Percentiles rank a stretch among this genome's conserved stretches.
phyloP scores from a whole-genome alignment of 2,888 invertebrate genomes.

The Tenthredo distinguenda region DNA sequence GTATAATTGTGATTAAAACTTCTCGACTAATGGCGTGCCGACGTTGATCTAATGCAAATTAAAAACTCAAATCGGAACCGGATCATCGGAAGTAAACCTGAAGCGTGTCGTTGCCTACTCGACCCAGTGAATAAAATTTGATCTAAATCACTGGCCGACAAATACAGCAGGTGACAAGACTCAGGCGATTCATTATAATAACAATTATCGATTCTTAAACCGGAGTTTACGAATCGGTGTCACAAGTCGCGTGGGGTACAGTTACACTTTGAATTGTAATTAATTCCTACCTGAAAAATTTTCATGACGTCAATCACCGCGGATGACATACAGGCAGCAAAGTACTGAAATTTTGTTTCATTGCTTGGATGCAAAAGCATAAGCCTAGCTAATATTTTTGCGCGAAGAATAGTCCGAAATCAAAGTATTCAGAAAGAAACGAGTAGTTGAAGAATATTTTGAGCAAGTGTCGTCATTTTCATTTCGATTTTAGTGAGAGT shows the following conservation, averaged over 20 bases:
- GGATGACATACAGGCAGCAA: too few relatives aligned
- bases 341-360: neutral
- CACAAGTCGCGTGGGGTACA: neutral
- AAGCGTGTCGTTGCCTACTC: neutral
- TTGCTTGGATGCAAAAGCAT: neutral
- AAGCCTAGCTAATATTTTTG: neutral
- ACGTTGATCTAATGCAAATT: neutral
- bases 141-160: neutral
- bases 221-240: neutral
- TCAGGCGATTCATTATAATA: neutral
- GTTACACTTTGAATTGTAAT: neutral
- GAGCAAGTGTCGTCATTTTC: neutral
- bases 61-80: conserved; percentile 11
- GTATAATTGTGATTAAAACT: neutral
- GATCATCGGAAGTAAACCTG: conserved; percentile 10
- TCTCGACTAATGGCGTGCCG: neutral
- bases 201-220: neutral
- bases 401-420: neutral
- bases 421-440: neutral
- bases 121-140: neutral
- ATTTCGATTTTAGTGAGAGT: neutral
- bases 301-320: too few relatives aligned
- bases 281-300: neutral
- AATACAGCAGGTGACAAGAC: neutral
- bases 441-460: neutral